Conservation (phyloP, 2,113 vertebrate genomes). For the Brevimyrus niger region DNA sequence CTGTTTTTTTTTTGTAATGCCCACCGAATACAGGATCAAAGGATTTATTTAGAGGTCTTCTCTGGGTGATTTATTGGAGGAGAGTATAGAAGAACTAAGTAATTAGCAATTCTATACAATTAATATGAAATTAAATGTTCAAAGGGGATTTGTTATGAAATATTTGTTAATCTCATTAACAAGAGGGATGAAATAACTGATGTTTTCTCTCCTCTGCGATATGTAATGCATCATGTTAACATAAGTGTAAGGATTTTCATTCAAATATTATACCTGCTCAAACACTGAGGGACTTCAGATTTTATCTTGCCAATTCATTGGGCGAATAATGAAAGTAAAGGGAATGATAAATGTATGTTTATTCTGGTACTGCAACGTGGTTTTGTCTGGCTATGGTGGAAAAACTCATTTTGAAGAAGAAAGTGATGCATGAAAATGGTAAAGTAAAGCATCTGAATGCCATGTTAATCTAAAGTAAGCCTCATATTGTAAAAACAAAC, state of each 20-base stretch:
- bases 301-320: background rate
- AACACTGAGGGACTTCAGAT: background rate
- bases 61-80: background rate
- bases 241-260: background rate
- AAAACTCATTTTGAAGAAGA: background rate
- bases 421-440: background rate
- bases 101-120: conserved; percentile 16
- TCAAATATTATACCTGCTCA: background rate
- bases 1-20: background rate
- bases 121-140: background rate
- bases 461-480: background rate
- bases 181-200: background rate
- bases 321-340: background rate
- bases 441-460: background rate
- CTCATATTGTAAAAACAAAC: background rate
- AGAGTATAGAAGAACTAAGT: conserved; percentile 11
- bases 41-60: background rate
- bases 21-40: background rate
- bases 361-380: background rate
- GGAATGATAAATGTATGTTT: background rate
- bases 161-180: conserved; percentile 10
- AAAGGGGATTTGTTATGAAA: conserved; percentile 6
- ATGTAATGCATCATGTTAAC: background rate
- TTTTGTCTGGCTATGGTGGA: background rate
- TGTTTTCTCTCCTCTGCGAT: background rate